phyloP scores from a whole-genome alignment of 1,140 invertebrate species.

The Saccostrea glomerata region DNA sequence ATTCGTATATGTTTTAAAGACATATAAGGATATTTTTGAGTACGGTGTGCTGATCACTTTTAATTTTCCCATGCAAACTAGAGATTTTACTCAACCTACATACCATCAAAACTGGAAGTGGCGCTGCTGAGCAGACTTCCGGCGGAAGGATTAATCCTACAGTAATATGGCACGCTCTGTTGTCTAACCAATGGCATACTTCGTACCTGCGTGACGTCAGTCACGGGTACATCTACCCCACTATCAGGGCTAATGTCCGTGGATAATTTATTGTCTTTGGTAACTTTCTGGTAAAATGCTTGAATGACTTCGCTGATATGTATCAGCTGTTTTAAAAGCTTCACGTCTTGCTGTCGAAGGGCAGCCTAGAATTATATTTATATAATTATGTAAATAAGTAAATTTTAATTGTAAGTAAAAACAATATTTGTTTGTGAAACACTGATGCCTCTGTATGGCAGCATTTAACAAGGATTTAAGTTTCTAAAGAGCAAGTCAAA shows the following conservation, averaged over 20 bases:
- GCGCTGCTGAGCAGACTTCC: constrained; percentile 38
- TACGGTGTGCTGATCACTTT: too few relatives aligned
- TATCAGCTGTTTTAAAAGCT: constrained; percentile 56
- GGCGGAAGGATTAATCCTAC: constrained; percentile 24
- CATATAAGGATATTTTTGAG: too few relatives aligned
- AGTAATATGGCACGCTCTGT: constrained; percentile 57
- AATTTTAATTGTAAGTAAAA: too few relatives aligned
- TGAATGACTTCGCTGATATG: constrained; percentile 58
- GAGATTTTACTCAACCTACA: too few relatives aligned
- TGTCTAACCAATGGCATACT: constrained; percentile 54
- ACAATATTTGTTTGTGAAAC: too few relatives aligned
- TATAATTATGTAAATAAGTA: too few relatives aligned
- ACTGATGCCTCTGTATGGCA: too few relatives aligned
- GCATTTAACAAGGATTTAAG: too few relatives aligned
- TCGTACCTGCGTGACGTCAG: constrained; percentile 38
- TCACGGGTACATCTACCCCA: constrained; percentile 34
- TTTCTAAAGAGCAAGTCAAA: too few relatives aligned
- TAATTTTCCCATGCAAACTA: too few relatives aligned
- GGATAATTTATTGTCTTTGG: constrained; percentile 6
- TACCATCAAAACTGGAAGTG: constrained; percentile 57
- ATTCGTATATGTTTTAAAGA: too few relatives aligned
- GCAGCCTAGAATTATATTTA: constrained; percentile 41
- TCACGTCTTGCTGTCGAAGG: constrained; percentile 57
- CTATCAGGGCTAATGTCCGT: constrained; percentile 44
- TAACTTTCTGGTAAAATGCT: constrained; percentile 49